Evolutionary conservation across 2,888 invertebrate genomes (phyloP).

Genomic region (Aphodius granarius): DNA sequence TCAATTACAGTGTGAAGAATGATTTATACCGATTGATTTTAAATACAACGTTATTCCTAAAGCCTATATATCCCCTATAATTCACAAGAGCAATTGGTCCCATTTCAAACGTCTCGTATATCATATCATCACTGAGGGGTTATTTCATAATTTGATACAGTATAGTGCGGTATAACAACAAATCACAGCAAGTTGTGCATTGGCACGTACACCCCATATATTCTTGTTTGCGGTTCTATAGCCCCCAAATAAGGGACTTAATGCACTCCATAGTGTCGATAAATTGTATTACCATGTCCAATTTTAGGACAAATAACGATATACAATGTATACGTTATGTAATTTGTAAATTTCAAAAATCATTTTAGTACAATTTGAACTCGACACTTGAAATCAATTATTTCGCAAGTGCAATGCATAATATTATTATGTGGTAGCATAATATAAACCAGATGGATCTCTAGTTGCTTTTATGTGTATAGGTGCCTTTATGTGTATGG

Average conservation of each 20-base stretch:
- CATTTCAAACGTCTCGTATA: background rate
- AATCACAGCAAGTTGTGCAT: background rate
- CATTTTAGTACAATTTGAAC: no score
- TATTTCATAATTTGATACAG: background rate
- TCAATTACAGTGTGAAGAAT: background rate
- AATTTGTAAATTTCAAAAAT: background rate
- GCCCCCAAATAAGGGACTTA: background rate
- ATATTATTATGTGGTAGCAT: no score
- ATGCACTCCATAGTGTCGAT: background rate
- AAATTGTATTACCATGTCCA: background rate
- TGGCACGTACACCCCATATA: background rate
- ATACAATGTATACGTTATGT: background rate
- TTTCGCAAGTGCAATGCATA: no score
- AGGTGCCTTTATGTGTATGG: no score
- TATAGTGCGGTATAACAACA: background rate
- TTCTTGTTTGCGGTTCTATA: background rate
- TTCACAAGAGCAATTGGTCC: background rate
- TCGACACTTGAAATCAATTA: background rate
- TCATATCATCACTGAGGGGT: background rate
- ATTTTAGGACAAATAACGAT: background rate
- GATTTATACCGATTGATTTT: background rate
- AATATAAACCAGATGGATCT: background rate
- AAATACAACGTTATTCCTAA: background rate
- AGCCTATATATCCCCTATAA: background rate
- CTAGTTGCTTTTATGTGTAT: no score